Evolutionary conservation across 2,797 vertebrate species (phyloP).

Genomic region (Scolopax bukidnonensis): DNA sequence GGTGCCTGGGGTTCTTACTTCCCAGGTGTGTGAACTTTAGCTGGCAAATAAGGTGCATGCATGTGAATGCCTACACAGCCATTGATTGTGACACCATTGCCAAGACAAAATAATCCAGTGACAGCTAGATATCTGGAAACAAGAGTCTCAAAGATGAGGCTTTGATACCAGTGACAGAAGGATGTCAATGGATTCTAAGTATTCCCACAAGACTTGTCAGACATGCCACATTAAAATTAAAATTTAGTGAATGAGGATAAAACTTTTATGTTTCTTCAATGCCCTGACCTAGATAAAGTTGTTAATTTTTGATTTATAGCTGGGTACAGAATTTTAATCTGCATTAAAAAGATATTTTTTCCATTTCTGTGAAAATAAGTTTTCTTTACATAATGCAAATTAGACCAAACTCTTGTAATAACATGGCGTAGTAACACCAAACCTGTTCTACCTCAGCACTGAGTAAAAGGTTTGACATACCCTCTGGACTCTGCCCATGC

Average conservation of each 20-base stretch:
- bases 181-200: conserved; percentile 45
- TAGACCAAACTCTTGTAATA: background rate
- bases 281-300: conserved; percentile 64
- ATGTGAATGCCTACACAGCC: background rate
- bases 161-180: conserved; percentile 62
- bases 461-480: background rate
- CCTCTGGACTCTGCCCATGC: background rate
- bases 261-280: conserved; percentile 60
- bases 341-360: background rate
- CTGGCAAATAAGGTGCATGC: background rate
- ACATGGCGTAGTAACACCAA: background rate
- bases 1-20: too few relatives aligned
- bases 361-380: background rate
- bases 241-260: conserved; percentile 49
- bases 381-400: background rate
- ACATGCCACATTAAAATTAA: conserved; percentile 56
- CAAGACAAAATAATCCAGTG: background rate
- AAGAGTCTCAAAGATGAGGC: conserved; percentile 14
- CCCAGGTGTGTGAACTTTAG: background rate
- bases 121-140: conserved; percentile 21
- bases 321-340: conserved; percentile 29
- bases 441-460: background rate
- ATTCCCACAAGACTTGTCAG: conserved; percentile 53
- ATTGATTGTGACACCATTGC: background rate
- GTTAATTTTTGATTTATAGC: conserved; percentile 68